These are phyloP conservation scores for Coilia nasus DNA, from an alignment of 2,797 vertebrate genomes.

Conservation along the genomic window DNA sequence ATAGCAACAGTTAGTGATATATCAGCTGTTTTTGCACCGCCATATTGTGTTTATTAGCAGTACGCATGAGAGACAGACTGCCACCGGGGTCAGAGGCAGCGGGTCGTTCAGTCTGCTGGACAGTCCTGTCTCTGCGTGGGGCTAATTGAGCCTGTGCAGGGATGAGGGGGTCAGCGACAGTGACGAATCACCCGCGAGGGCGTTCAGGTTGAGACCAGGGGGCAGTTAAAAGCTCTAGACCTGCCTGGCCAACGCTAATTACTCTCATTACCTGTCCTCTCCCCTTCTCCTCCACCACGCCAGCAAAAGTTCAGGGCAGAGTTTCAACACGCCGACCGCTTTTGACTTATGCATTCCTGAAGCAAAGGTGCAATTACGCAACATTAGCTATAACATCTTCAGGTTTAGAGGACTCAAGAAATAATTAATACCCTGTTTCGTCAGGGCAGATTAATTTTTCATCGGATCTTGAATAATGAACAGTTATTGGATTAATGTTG, in stretches of 20 bases:
- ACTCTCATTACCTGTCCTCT: neutral
- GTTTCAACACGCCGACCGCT: neutral
- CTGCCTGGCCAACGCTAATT: neutral
- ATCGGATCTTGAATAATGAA: constrained; percentile 77
- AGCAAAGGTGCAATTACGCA: constrained; percentile 58
- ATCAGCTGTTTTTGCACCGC: neutral
- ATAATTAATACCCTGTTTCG: constrained; percentile 77
- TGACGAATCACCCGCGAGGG: constrained; percentile 1
- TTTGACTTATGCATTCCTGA: neutral
- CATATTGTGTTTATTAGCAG: constrained; percentile 12
- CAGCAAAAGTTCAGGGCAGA: neutral
- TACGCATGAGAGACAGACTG: neutral
- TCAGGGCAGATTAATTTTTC: constrained; percentile 76
- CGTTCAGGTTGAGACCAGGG: neutral
- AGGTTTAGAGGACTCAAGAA: constrained; percentile 69
- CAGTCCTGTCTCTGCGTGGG: neutral
- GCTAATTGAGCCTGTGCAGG: neutral
- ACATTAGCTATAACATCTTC: constrained; percentile 68
- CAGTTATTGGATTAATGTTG: constrained; percentile 76
- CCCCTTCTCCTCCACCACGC: neutral
- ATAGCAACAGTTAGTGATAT: neutral
- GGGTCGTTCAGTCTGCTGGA: neutral
- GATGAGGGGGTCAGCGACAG: constrained; percentile 2
- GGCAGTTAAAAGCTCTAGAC: neutral
- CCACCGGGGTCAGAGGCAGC: neutral